Evolutionary conservation across 2,113 vertebrate genomes (phyloP), one percentile per base, ranked within the genome.

Genomic region (Notechis scutatus): DNA sequence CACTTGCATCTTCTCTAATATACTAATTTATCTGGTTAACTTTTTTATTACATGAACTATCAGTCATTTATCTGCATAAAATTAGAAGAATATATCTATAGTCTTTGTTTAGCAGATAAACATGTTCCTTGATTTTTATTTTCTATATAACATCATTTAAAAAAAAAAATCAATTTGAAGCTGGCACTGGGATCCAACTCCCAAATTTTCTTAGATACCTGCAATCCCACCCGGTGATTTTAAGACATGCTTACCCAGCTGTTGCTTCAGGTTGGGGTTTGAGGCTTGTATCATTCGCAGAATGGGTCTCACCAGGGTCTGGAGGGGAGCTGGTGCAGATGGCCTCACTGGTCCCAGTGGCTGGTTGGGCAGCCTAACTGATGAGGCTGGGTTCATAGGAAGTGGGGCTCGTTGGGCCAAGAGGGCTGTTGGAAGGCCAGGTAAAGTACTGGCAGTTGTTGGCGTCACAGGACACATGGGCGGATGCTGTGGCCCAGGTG

Each of bases 381-480:
- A 93, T 0, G 91, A 81, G 34, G 45, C 20, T 7, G 93, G 91
- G 2, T 50, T 91, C n/a, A 91, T 4, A 34, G 96, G 91, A 89
- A 96, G 93, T 2, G 96, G 92, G 91, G 97, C 93, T 15, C 96
- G 96, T 94, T 96, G 94, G 14, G 91, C 81, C 91, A 96, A 95
- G 94, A 97, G 95, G 45, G 96, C 86, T 54, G 96, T 91, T 88
- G 96, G 96, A 93, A 97, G 94, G 94, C 95, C 96, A 94, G 97
- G 96, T 57, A 94, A 59, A 15, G 93, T 45, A 11, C 91, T 29
- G 50, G 91, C 93, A 3, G 88, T 54, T 50, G 87, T 55, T 12
- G 91, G 59, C 5, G 91, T 86, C 0, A 52, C 42, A 85, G 94
- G 95, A 0, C 96, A 93, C 93, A 96, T 92, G 18, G 95, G 96